Conservation (phyloP, 2,113 vertebrate genomes). For the Actenoides hombroni region DNA sequence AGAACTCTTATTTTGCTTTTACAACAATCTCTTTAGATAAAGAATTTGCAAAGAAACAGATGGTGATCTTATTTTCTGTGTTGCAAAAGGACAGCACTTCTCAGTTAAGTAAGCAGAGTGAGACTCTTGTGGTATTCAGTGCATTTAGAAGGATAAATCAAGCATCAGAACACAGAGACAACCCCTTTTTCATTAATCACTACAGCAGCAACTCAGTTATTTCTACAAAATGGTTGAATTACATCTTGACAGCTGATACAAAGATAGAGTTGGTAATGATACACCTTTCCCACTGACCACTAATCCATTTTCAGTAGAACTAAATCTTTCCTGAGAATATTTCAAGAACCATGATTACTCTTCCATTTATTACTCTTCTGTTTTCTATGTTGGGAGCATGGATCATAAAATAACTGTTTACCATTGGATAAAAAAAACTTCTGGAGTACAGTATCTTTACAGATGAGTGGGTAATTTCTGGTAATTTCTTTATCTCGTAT, state of each 20-base stretch:
- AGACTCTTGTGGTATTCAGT: neutral
- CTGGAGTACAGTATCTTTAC: neutral
- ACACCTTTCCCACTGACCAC: neutral
- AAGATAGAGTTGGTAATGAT: neutral
- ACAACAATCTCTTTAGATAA: neutral
- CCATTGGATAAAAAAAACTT: neutral
- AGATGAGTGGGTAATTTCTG: neutral
- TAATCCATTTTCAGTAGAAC: neutral
- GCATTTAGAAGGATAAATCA: neutral
- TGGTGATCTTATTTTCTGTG: slow-evolving; percentile 12
- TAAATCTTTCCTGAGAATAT: neutral
- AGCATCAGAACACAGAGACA: neutral
- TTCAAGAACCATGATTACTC: neutral
- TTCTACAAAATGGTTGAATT: neutral
- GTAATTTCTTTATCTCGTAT: neutral
- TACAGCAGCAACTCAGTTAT: neutral
- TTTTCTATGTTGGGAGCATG: neutral
- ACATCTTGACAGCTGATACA: neutral
- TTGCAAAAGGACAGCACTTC: neutral
- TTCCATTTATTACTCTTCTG: neutral
- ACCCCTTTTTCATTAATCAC: neutral
- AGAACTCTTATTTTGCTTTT: neutral
- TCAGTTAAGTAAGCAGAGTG: neutral
- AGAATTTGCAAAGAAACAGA: slow-evolving; percentile 12
- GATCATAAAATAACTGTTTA: neutral